Evolutionary conservation across 2,888 invertebrate genomes (phyloP).

Genomic region (Sphecodes monilicornis): DNA sequence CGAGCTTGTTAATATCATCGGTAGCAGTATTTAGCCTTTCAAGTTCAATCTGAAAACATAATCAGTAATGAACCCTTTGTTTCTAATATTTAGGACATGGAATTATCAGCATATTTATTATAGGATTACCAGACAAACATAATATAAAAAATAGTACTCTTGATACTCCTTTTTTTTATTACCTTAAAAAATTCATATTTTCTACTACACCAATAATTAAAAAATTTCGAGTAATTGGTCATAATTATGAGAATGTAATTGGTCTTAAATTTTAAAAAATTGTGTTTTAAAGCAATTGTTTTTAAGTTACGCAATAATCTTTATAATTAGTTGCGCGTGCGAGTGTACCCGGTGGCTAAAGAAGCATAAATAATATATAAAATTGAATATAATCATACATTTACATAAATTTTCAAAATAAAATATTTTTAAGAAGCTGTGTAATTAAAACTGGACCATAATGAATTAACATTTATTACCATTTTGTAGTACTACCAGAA

Average conservation of each 20-base stretch:
- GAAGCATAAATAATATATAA: background rate
- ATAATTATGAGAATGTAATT: background rate
- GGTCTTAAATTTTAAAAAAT: background rate
- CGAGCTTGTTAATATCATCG: slow-evolving; percentile 96
- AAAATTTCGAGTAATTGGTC: background rate
- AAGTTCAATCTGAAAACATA: slow-evolving; percentile 89
- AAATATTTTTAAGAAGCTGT: background rate
- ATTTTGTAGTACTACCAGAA: background rate
- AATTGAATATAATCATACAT: background rate
- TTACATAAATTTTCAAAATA: background rate
- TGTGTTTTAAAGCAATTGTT: background rate
- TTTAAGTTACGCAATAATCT: background rate
- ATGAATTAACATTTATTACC: background rate
- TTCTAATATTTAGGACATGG: background rate
- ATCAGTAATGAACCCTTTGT: slow-evolving; percentile 12
- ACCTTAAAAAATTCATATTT: background rate
- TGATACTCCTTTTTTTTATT: background rate
- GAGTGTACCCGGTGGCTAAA: background rate
- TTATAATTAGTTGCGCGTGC: background rate
- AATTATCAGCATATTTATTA: background rate
- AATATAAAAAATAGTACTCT: background rate
- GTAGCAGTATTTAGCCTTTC: slow-evolving; percentile 96
- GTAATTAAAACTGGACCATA: background rate
- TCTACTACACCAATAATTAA: background rate
- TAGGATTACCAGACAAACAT: background rate